Evolutionary conservation across 2,113 vertebrate species (phyloP).

Genomic region (Poeciliopsis retropinna): DNA sequence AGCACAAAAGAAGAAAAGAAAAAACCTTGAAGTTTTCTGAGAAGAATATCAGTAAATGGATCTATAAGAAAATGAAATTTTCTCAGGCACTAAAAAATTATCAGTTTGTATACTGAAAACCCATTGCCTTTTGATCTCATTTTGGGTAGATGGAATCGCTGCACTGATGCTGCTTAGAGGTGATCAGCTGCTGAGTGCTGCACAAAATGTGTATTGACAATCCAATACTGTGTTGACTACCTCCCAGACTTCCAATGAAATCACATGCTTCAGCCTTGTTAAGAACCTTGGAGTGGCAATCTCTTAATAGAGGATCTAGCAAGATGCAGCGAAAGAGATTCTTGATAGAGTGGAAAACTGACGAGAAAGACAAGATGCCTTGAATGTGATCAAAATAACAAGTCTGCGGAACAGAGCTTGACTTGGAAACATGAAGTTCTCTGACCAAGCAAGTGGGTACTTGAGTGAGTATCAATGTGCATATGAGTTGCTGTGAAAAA

Average conservation of each 20-base stretch:
- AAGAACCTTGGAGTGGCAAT: slow-evolving; percentile 59
- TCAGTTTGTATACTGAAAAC: slow-evolving; percentile 30
- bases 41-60: slow-evolving; percentile 22
- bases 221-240: slow-evolving; percentile 53
- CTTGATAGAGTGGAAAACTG: slow-evolving; percentile 59
- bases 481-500: slow-evolving; percentile 37
- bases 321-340: slow-evolving; percentile 54
- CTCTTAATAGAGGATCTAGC: slow-evolving; percentile 62
- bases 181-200: slow-evolving; percentile 32
- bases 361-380: slow-evolving; percentile 53
- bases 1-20: not conserved
- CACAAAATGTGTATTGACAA: slow-evolving; percentile 50
- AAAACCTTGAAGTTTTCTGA: not conserved
- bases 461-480: slow-evolving; percentile 41
- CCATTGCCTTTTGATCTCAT: slow-evolving; percentile 5
- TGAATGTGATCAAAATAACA: slow-evolving; percentile 62
- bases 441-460: slow-evolving; percentile 22
- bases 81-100: slow-evolving; percentile 22
- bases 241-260: slow-evolving; percentile 49
- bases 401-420: slow-evolving; percentile 19
- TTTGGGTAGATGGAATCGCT: not conserved
- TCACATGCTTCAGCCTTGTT: slow-evolving; percentile 59
- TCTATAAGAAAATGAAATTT: slow-evolving; percentile 23
- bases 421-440: slow-evolving; percentile 52
- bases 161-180: slow-evolving; percentile 17